Conservation (phyloP, 2,888 invertebrate species). For the Caenorhabditis doughertyi region DNA sequence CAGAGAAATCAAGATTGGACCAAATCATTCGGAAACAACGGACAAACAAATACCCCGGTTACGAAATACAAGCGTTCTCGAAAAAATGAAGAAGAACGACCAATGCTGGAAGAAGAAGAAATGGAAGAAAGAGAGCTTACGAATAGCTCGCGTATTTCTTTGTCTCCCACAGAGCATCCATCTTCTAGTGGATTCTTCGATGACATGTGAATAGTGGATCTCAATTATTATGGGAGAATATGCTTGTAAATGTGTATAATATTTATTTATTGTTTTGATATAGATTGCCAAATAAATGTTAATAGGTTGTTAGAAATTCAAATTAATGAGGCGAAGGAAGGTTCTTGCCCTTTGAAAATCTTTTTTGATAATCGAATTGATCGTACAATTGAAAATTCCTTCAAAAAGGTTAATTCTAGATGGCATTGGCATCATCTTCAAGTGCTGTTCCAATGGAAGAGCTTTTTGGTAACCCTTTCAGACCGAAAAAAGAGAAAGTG, state of each 20-base stretch:
- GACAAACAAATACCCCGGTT: background rate
- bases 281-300: conserved; percentile 32
- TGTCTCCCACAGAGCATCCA: conserved; percentile 67
- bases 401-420: conserved; percentile 25
- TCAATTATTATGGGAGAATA: conserved; percentile 16
- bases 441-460: conserved; percentile 70
- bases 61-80: conserved; percentile 24
- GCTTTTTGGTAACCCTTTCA: conserved; percentile 75
- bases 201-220: conserved; percentile 67
- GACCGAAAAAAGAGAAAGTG: conserved; percentile 60
- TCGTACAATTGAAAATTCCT: background rate
- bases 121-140: conserved; percentile 19
- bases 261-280: conserved; percentile 35
- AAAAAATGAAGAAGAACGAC: conserved; percentile 56
- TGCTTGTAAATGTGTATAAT: conserved; percentile 50
- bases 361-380: too few species aligned
- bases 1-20: conserved; percentile 47
- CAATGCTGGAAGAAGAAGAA: conserved; percentile 62
- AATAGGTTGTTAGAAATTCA: conserved; percentile 17
- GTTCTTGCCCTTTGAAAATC: conserved; percentile 4
- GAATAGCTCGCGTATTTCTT: conserved; percentile 8
- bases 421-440: conserved; percentile 56
- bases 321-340: background rate
- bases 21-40: conserved; percentile 4
- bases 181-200: conserved; percentile 73